phyloP scores from a whole-genome alignment of 1,140 invertebrate genomes.

The Neotoxoptera formosana region DNA sequence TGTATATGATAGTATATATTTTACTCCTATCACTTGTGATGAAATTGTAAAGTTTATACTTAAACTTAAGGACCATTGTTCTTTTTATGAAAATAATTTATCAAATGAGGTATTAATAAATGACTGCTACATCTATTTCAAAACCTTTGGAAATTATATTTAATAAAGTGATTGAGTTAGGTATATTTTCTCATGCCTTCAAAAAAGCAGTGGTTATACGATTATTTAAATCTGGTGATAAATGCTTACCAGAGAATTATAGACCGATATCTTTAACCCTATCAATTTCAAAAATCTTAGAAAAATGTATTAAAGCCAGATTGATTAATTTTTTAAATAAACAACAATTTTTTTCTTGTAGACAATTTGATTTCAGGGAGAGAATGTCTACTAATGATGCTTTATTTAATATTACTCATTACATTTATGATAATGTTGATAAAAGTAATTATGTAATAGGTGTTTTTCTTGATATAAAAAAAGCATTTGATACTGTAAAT shows the following conservation, averaged over 20 bases:
- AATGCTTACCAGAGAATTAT: no score
- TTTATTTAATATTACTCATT: background rate
- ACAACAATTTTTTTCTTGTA: background rate
- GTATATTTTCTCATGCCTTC: no score
- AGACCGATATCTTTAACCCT: no score
- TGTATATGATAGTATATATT: background rate
- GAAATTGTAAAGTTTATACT: background rate
- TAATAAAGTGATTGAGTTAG: no score
- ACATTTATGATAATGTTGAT: background rate
- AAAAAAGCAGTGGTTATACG: no score
- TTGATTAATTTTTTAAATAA: background rate
- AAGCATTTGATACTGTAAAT: background rate
- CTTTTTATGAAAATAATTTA: no score
- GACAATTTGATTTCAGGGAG: background rate
- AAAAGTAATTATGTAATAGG: constrained; percentile 19
- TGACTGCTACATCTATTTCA: no score
- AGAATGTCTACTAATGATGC: background rate
- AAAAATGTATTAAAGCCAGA: background rate
- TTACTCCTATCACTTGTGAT: background rate
- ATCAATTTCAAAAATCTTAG: no score
- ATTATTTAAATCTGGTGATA: no score
- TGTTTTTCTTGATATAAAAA: background rate
- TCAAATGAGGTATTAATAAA: no score
- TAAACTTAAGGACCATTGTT: background rate
- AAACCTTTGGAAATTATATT: no score